Evolutionary conservation across 2,797 vertebrate genomes (phyloP).

Genomic region (Anabacerthia variegaticeps): DNA sequence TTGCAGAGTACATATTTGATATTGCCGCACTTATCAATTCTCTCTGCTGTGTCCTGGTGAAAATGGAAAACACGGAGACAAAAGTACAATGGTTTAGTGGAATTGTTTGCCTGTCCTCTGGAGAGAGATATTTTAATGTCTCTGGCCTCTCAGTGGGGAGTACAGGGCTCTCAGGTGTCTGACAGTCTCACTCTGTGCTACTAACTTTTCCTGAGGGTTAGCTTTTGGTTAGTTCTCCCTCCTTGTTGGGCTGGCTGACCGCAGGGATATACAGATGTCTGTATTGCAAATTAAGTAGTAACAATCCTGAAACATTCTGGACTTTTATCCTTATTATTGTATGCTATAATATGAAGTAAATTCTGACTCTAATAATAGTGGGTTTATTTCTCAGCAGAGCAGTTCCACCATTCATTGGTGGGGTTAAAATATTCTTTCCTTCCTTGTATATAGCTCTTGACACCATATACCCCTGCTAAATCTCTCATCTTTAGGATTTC

Average conservation of each 20-base stretch:
- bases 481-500: background rate
- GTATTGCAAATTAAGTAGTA: background rate
- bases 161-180: background rate
- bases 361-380: background rate
- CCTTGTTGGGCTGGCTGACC: background rate
- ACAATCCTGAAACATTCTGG: background rate
- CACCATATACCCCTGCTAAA: background rate
- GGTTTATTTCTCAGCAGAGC: background rate
- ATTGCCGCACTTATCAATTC: background rate
- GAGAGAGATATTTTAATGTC: background rate
- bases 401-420: background rate
- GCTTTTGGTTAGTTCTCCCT: background rate
- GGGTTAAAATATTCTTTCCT: background rate
- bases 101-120: background rate
- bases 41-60: background rate
- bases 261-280: background rate
- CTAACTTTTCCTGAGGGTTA: background rate
- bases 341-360: background rate
- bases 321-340: background rate
- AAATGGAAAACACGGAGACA: background rate
- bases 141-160: background rate
- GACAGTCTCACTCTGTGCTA: background rate
- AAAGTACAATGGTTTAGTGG: background rate
- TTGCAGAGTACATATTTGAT: background rate
- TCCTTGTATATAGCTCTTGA: background rate